These are phyloP conservation scores for Mustelus asterias DNA, from an alignment of 2,113 vertebrate species.

Conservation along the genomic window DNA sequence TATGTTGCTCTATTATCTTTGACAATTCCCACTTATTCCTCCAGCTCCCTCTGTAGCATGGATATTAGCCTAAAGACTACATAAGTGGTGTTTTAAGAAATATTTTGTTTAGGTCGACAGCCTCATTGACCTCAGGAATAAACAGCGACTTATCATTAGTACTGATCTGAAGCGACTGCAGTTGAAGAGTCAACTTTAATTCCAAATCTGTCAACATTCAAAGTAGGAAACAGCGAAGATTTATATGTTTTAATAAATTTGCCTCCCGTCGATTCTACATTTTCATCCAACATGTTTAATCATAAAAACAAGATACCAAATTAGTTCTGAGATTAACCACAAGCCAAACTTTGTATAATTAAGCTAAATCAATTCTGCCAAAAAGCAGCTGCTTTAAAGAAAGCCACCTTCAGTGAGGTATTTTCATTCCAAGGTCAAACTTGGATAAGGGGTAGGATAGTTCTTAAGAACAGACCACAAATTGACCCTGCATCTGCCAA, in stretches of 20 bases:
- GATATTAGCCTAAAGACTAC: neutral
- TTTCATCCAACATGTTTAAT: neutral
- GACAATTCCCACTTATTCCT: neutral
- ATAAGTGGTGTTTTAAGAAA: neutral
- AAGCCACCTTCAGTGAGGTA: neutral
- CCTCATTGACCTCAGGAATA: neutral
- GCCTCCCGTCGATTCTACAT: neutral
- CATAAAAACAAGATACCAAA: neutral
- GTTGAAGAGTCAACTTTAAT: neutral
- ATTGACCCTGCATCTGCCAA: neutral
- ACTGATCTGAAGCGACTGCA: neutral
- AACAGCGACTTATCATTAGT: neutral
- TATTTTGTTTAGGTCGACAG: neutral
- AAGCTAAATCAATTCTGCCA: neutral
- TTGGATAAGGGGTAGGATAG: neutral
- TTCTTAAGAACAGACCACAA: neutral
- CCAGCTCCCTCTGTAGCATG: neutral
- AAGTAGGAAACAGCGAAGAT: neutral
- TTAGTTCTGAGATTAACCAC: neutral
- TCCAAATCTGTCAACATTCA: neutral
- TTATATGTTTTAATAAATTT: neutral
- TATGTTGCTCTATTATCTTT: no score
- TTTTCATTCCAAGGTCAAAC: neutral
- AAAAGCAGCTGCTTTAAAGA: neutral
- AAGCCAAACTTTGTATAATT: neutral